Evolutionary conservation across 2,797 vertebrate genomes (phyloP), one percentile per base, ranked within the genome.

Genomic region (Corythornis leucogaster): DNA sequence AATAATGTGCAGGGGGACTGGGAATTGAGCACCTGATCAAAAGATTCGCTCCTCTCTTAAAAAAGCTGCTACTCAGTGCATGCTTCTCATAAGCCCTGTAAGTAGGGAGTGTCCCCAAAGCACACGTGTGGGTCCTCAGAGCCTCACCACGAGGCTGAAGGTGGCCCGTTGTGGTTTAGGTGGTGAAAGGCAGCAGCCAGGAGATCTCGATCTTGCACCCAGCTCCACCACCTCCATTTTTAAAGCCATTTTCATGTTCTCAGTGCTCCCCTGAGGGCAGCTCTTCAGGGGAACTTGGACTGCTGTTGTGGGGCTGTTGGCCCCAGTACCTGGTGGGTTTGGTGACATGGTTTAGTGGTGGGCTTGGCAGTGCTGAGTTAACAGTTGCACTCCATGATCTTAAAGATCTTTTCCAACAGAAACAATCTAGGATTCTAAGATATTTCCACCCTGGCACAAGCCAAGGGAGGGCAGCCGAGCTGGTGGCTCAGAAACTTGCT

Each of bases 161-260:
- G 38, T 61, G 50, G 15, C 48, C 31, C 0, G 0, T 6, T 3
- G 24, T 25, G 15, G 26, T 51, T 66, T 9, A 40, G 38, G 7
- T 35, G 67, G 20, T 16, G 22, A 46, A 28, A 19, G 46, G 30
- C 21, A 43, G 70, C 50, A 59, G 58, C 51, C 22, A n/a, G 43
- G 24, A 35, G 50, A 16, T 85, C 78, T 61, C 50, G 2, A 4
- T 78, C 50, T 48, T 78, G 21, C 40, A 53, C 53, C 54, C 40
- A 77, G 57, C 53, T 73, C 43, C 40, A 31, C 24, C 69, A 31
- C 11, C 26, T 4, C 2, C 0, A 5, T 2, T 25, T 69, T 85
- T 28, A 35, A 77, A 83, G 45, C 18, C 0, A 2, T 17, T 67
- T 63, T 28, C 28, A 8, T 1, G 4, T 19, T 3, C 24, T 61